A percentile compares a stretch with the other conserved stretches of the same genome.
Evolutionary conservation across 2,113 vertebrate genomes (phyloP).

Genomic region (Xiphias gladius): DNA sequence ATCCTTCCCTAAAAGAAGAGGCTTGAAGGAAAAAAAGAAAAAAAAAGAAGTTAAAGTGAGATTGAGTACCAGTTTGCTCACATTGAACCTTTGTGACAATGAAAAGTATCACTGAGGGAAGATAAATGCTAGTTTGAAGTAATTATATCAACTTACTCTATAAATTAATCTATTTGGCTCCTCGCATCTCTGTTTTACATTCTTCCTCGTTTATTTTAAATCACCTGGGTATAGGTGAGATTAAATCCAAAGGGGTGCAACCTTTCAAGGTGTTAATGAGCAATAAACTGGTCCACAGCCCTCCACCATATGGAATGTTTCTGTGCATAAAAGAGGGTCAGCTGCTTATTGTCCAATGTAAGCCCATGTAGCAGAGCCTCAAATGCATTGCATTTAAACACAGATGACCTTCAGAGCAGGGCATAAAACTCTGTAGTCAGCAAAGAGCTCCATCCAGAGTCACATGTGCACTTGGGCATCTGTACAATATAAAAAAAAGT

Average conservation of each 20-base stretch:
- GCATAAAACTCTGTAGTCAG: conserved; percentile 4
- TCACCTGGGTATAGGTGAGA: not conserved
- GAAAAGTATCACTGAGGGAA: not conserved
- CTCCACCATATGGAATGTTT: not conserved
- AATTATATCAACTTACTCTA: not conserved
- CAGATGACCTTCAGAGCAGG: conserved; percentile 35
- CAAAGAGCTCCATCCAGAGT: not conserved
- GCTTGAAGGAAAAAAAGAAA: not conserved
- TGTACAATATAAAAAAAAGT: not conserved
- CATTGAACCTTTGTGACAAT: not conserved
- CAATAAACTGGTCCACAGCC: not conserved
- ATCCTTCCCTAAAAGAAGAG: conserved; percentile 51
- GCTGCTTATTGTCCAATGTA: not conserved
- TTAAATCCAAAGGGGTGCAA: not conserved
- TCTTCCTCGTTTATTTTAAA: not conserved
- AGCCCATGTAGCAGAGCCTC: not conserved
- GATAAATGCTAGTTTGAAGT: conserved; percentile 9
- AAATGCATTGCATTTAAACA: too few relatives aligned
- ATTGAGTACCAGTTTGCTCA: not conserved
- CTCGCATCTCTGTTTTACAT: not conserved
- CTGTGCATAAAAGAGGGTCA: not conserved
- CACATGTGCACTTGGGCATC: not conserved
- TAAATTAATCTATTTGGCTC: not conserved
- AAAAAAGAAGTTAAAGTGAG: conserved; percentile 1
- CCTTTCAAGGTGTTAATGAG: not conserved